These are phyloP conservation scores for Crossocerus cetratus DNA, from an alignment of 2,888 invertebrate genomes.

Conservation along the genomic window DNA sequence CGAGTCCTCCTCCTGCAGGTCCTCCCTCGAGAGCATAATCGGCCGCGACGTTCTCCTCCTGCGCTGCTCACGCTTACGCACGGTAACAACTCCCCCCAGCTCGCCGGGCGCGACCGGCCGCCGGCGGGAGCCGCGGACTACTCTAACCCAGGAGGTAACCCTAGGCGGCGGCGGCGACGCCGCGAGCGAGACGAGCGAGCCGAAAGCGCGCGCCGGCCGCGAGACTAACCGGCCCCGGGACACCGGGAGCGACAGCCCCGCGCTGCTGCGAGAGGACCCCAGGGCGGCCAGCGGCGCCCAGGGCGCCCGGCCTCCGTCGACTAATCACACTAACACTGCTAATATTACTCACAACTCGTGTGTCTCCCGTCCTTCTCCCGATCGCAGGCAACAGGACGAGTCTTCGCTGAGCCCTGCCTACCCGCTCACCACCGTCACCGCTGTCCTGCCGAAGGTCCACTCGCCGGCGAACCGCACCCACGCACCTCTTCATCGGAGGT, in stretches of 20 bases:
- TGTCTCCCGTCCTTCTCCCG: conserved; percentile 75
- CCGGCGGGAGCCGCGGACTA: no score
- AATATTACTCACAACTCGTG: conserved; percentile 74
- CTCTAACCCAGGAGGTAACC: conserved; percentile 29
- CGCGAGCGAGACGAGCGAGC: conserved; percentile 28
- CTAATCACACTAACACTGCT: conserved; percentile 68
- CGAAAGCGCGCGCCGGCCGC: conserved; percentile 16
- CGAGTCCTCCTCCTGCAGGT: conserved; percentile 45
- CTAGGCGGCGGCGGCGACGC: conserved; percentile 30
- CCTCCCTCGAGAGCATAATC: conserved; percentile 44
- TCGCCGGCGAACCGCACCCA: conserved; percentile 79
- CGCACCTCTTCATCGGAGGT: conserved; percentile 83
- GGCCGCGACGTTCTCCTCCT: conserved; percentile 23
- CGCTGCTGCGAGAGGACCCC: neutral
- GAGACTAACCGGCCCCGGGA: conserved; percentile 35
- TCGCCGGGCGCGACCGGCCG: conserved; percentile 2
- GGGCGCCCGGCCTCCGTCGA: conserved; percentile 14
- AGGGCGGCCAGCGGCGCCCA: neutral
- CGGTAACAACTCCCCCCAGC: conserved; percentile 1
- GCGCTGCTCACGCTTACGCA: conserved; percentile 24
- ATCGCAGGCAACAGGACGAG: conserved; percentile 72
- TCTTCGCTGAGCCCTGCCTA: conserved; percentile 69
- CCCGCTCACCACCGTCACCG: conserved; percentile 63
- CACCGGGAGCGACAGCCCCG: neutral
- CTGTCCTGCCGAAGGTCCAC: conserved; percentile 79